These are phyloP conservation scores for Acanthosepion pharaonis DNA, from an alignment of 2,888 invertebrate species.

Conservation along the genomic window DNA sequence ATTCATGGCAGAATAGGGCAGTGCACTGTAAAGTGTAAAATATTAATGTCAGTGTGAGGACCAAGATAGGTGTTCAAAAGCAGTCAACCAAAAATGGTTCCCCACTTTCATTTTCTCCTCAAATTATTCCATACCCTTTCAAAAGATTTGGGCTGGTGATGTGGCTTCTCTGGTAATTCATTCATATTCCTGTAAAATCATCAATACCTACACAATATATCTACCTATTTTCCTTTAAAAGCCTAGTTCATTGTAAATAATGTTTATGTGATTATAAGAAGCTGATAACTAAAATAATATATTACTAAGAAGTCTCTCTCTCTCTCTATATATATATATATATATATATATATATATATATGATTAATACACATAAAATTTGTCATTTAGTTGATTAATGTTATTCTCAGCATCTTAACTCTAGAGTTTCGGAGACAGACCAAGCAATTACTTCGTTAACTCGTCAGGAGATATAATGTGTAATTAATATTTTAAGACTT, in stretches of 20 bases:
- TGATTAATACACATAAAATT: too few relatives aligned
- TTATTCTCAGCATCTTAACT: too few relatives aligned
- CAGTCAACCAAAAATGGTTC: neutral
- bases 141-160: neutral
- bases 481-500: neutral
- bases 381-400: too few relatives aligned
- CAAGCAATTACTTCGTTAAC: too few relatives aligned
- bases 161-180: neutral
- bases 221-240: neutral
- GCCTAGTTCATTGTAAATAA: neutral
- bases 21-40: neutral
- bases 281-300: neutral
- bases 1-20: conserved; percentile 33
- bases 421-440: too few relatives aligned
- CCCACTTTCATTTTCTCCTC: neutral
- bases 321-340: too few relatives aligned
- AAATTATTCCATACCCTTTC: neutral
- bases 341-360: too few relatives aligned
- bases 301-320: neutral
- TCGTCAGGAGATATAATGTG: neutral
- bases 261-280: neutral
- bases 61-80: neutral
- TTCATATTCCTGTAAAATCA: neutral
- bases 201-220: neutral
- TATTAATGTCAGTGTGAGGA: neutral